Base-by-base conservation (phyloP, 2,797 vertebrate species). In the Crenichthys baileyi region DNA sequence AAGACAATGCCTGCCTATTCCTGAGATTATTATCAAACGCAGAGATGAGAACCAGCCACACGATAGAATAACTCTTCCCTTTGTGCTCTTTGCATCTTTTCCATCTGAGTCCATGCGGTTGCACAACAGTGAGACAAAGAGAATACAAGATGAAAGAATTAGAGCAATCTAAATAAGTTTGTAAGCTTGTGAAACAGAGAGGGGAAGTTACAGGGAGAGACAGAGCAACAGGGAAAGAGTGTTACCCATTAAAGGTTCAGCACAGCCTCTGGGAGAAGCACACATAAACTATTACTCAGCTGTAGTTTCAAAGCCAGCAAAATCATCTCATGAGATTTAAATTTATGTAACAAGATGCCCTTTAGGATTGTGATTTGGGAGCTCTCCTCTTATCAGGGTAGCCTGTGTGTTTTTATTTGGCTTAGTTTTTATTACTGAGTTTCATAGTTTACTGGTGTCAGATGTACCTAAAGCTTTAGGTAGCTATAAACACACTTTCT, bases 1-100 rank as follows among this genome's bases (percentile, higher is more conserved):
- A 93, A 95, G 94, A 97, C 96, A 97, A 97, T 96, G 94, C 89
- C 90, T 72, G 93, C 95, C 95, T 96, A 97, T 94, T 96, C 94
- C 94, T 96, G 95, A 86, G 95, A 93, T 93, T 93, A 93, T 94
- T 96, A 95, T 97, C 96, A 97, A 97, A 97, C 93, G 85, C 85
- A 56, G 85, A 89, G 91, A 95, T 94, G 93, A 95, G 96, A 95
- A 77, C 95, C 88, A 85, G 94, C 93, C 88, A 95, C 95, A 94
- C 92, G 93, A 90, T 93, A 91, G 91, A 93, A 93, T 92, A 79
- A 87, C 39, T 67, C 75, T 70, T 70, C 73, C 76, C 89, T 94
- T 89, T 93, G 84, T 92, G 86, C 85, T 79, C 79, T 77, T 70
- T 60, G 85, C 80, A 85, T 85, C 86, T 93, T 92, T 92, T 89